Base-by-base conservation (phyloP, 2,797 vertebrate species). In the Clarias fuscus region DNA sequence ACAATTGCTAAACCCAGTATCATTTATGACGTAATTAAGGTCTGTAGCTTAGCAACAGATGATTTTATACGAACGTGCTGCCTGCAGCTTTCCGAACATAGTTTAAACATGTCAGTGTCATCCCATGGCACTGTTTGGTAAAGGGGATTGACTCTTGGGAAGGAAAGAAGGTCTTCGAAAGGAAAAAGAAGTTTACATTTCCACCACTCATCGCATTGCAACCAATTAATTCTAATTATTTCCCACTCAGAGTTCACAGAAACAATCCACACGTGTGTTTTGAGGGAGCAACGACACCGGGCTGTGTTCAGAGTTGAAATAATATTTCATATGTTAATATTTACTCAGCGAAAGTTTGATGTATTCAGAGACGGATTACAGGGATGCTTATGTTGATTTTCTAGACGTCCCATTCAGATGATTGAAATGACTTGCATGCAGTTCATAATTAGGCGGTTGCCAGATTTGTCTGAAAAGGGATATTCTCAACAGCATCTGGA, bases 271-370 rank as follows among this genome's bases (percentile, higher is more conserved):
- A 81, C n/a, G 3, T 43, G 78, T 82, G 77, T 79, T 33, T 80
- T 17, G 59, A n/a, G 59, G 27, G 43, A 82, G 80, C 30, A 82
- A 53, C 30, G 64, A 48, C 43, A 53, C 8, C 7, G 11, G 18
- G 3, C 64, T 40, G 78, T n/a, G 27, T 81, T 48, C 61, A 27
- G 62, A 65, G 61, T 65, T 81, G 24, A 30, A 61, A 20, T 81
- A 27, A 33, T 64, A 82, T 82, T 82, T 53, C 80, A 56, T 82
- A 82, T 82, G n/a, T 68, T 82, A 68, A 82, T 82, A 82, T 82
- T 82, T 82, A 80, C 77, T 80, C 59, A 64, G 59, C 1, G 77
- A 80, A 43, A 40, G 33, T 43, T 64, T 37, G 43, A 3, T 40
- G 77, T 62, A 40, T 24, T 64, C 77, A 40, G 58, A 40, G 59